Evolutionary conservation across 2,797 vertebrate genomes (phyloP).

Genomic region (Trachurus trachurus): DNA sequence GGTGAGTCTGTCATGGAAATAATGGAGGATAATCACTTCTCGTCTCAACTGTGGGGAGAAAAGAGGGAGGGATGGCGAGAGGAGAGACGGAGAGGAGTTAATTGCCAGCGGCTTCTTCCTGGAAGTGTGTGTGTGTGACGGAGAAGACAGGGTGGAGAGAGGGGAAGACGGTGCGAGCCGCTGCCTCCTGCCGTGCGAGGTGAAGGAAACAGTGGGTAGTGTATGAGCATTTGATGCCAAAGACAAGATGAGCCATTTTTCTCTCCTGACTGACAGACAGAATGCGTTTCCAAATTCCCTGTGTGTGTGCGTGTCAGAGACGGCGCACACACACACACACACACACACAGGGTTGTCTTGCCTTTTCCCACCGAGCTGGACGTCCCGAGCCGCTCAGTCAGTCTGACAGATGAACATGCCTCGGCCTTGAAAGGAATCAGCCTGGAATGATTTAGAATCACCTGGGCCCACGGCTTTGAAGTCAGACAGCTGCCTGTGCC

Average conservation of each 20-base stretch:
- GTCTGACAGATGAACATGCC: slow-evolving; percentile 69
- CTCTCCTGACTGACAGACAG: slow-evolving; percentile 56
- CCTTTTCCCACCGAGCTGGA: slow-evolving; percentile 30
- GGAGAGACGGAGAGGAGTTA: slow-evolving; percentile 48
- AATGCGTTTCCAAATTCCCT: slow-evolving; percentile 25
- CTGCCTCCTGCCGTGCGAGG: slow-evolving; percentile 65
- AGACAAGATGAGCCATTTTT: slow-evolving; percentile 50
- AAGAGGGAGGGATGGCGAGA: slow-evolving; percentile 39
- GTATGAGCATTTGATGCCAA: slow-evolving; percentile 59
- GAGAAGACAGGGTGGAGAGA: slow-evolving; percentile 52
- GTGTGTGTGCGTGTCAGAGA: slow-evolving; percentile 10
- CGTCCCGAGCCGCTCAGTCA: slow-evolving; percentile 38
- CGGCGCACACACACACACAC: too few species aligned
- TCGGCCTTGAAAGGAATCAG: slow-evolving; percentile 62
- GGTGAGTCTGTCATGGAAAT: slow-evolving; percentile 63
- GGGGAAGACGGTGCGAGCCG: slow-evolving; percentile 44
- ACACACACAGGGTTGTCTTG: not conserved
- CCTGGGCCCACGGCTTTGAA: slow-evolving; percentile 74
- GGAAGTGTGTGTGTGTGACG: slow-evolving; percentile 51
- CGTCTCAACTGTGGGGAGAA: slow-evolving; percentile 51
- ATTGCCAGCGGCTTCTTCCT: slow-evolving; percentile 60
- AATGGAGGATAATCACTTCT: slow-evolving; percentile 69
- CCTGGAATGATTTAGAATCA: slow-evolving; percentile 76
- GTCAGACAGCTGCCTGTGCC: slow-evolving; percentile 75
- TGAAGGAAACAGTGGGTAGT: slow-evolving; percentile 63